Percentiles rank a stretch among this genome's conserved stretches.
Evolutionary conservation across 2,113 vertebrate genomes (phyloP).

Genomic region (Pogona vitticeps): DNA sequence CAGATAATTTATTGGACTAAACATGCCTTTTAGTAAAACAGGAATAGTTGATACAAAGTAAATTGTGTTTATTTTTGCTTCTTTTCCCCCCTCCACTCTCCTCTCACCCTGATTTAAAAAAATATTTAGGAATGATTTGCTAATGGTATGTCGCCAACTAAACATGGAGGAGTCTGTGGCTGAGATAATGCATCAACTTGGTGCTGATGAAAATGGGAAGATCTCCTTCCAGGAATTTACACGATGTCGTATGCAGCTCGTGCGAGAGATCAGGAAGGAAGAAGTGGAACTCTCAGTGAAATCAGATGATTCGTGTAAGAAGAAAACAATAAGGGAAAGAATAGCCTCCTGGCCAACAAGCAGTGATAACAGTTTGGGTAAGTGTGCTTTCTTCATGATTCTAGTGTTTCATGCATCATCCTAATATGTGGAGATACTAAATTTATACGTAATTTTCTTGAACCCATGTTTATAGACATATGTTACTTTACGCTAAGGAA

Average conservation of each 20-base stretch:
- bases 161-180: constrained; percentile 84
- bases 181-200: constrained; percentile 86
- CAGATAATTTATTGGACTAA: background rate
- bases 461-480: too few relatives aligned
- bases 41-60: background rate
- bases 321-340: constrained; percentile 74
- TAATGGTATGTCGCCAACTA: constrained; percentile 85
- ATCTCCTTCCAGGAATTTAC: constrained; percentile 86
- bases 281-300: constrained; percentile 79
- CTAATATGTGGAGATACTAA: background rate
- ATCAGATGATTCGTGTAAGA: constrained; percentile 73
- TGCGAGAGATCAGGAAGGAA: constrained; percentile 84
- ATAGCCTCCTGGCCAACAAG: constrained; percentile 81
- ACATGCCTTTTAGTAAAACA: constrained; percentile 29
- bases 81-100: constrained; percentile 31
- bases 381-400: constrained; percentile 55
- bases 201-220: constrained; percentile 82
- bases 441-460: background rate
- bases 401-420: background rate
- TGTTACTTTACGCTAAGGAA: background rate
- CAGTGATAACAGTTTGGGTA: constrained; percentile 84
- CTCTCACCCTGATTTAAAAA: constrained; percentile 19
- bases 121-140: constrained; percentile 81
- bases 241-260: constrained; percentile 80
- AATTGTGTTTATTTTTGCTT: constrained; percentile 39